phyloP scores from a whole-genome alignment of 2,888 invertebrate genomes.

The Cosmia pyralina region DNA sequence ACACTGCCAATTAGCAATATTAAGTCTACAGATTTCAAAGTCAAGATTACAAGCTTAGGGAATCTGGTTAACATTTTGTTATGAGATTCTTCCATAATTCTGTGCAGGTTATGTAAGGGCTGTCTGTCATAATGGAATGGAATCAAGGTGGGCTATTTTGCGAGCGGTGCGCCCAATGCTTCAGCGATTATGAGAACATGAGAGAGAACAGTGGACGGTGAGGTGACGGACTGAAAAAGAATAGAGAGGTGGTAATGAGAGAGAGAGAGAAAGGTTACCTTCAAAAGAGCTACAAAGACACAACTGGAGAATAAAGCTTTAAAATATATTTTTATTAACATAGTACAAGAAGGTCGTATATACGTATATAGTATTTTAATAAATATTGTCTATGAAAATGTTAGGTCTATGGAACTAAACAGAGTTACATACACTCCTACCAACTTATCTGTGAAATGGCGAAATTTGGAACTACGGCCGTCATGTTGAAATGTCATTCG shows the following conservation, averaged over 20 bases:
- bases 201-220: background rate
- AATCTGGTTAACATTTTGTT: conserved; percentile 33
- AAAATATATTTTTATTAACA: too few relatives aligned
- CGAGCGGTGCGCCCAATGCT: background rate
- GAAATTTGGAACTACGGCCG: too few relatives aligned
- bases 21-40: conserved; percentile 66
- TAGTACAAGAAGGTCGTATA: too few relatives aligned
- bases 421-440: too few relatives aligned
- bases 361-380: too few relatives aligned
- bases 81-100: conserved; percentile 10
- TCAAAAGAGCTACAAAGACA: background rate
- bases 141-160: background rate
- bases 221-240: background rate
- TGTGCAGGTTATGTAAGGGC: background rate
- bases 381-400: too few relatives aligned
- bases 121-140: background rate
- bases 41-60: conserved; percentile 63
- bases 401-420: too few relatives aligned
- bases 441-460: too few relatives aligned
- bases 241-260: background rate
- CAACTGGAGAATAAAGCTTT: too few relatives aligned
- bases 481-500: too few relatives aligned
- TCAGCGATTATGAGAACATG: background rate
- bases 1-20: conserved; percentile 65
- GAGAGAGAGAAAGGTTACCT: background rate